Evolutionary conservation across 2,113 vertebrate genomes (phyloP), one percentile per base, ranked within the genome.

Genomic region (Nibea coibor): DNA sequence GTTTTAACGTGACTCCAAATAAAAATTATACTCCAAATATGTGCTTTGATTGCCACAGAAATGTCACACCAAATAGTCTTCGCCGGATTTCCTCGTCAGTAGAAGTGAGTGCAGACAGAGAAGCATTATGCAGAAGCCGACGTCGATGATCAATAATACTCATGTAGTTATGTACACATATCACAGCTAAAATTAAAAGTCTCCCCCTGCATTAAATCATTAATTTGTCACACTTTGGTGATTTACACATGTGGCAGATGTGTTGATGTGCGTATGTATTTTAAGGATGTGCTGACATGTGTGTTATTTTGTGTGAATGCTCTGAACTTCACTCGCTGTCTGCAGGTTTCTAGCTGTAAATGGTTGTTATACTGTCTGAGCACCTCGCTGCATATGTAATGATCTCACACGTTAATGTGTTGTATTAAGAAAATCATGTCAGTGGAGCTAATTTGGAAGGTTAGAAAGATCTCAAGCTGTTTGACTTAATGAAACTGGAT

Each of bases 361-460:
- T 70, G 62, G 72, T 47, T 70, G 45, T 81, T 68, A 35, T 54
- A 14, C 19, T 57, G 14, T 81, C 72, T 47, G 20, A 78, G 7
- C 12, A 43, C 51, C 63, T 70, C 68, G 10, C 78, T 91, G 86
- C 82, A 92, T 93, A 84, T 84, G 83, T 80, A 83, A 91, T 70
- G 61, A 72, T 12, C 80, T 90, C 79, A 83, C 89, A 76, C 66
- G 7, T 72, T 22, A 68, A 87, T 50, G 75, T 73, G 85, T 62
- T 66, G 57, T 56, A 42, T 50, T 19, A 19, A 8, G 53, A 31
- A 50, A 28, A 47, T 22, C 28, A 58, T 16, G 17, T 57, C 53
- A 56, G 31, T 51, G 48, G n/a, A 61, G 70, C 31, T 85, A 15
- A 71, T 66, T 81, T 51, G 9, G 39, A 22, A 20, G 42, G 66